Conservation (phyloP, 2,113 vertebrate genomes). For the Myrmecobius fasciatus region DNA sequence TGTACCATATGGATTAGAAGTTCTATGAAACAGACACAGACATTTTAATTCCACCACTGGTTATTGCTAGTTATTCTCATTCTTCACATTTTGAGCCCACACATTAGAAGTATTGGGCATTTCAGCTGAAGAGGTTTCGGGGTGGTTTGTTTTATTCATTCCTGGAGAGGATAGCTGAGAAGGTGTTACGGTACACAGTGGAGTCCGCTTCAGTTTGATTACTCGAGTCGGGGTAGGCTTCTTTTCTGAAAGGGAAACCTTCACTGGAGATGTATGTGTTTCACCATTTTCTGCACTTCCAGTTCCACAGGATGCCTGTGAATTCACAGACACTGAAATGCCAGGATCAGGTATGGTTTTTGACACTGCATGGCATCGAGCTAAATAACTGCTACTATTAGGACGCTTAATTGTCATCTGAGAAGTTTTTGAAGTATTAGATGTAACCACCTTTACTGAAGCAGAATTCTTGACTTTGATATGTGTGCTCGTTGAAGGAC, state of each 20-base stretch:
- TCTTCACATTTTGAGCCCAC: conserved; percentile 1
- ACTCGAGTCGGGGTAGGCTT: conserved; percentile 41
- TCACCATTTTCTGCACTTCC: conserved; percentile 47
- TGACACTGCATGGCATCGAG: background rate
- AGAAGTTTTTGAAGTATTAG: conserved; percentile 15
- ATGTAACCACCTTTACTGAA: conserved; percentile 65
- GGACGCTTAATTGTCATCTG: conserved; percentile 12
- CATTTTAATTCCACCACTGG: background rate
- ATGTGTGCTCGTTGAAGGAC: conserved; percentile 83
- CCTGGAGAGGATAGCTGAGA: conserved; percentile 23
- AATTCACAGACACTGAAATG: background rate
- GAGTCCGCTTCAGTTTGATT: conserved; percentile 82
- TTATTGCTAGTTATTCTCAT: conserved; percentile 39
- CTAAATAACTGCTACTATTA: background rate
- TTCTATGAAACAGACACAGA: background rate
- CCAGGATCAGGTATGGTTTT: background rate
- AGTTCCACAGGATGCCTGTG: background rate
- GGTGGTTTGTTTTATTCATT: background rate
- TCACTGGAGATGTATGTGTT: background rate
- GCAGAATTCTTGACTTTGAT: conserved; percentile 85
- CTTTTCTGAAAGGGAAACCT: conserved; percentile 13
- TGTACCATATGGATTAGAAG: background rate
- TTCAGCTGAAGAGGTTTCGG: background rate
- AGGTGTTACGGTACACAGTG: background rate
- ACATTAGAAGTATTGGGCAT: background rate